phyloP scores from a whole-genome alignment of 1,140 invertebrate genomes.

The Caenorhabditis remanei region DNA sequence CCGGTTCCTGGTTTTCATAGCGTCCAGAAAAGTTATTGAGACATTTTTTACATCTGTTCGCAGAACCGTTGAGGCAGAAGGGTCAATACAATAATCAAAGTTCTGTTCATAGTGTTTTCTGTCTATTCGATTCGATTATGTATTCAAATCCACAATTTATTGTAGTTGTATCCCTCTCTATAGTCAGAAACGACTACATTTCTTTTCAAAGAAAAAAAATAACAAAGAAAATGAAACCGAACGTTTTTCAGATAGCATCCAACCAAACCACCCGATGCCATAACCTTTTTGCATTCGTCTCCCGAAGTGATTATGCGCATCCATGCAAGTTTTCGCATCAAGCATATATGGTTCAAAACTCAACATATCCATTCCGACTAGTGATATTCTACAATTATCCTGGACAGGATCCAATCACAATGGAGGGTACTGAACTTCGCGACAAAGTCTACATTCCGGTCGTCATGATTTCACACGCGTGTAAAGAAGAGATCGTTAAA shows the following conservation, averaged over 20 bases:
- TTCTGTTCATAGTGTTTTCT: too few species aligned
- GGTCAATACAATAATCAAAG: not conserved
- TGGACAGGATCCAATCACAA: slow-evolving; percentile 14
- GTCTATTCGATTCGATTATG: too few species aligned
- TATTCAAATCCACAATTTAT: too few species aligned
- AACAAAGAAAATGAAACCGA: too few species aligned
- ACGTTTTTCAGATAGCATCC: not conserved
- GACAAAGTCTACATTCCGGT: slow-evolving; percentile 72
- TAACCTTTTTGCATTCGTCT: slow-evolving; percentile 18
- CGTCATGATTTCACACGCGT: slow-evolving; percentile 75
- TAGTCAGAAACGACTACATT: too few species aligned
- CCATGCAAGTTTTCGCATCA: slow-evolving; percentile 47
- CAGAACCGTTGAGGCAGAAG: not conserved
- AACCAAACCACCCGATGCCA: not conserved
- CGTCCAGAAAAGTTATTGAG: not conserved
- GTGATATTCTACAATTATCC: slow-evolving; percentile 44
- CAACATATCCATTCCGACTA: slow-evolving; percentile 46
- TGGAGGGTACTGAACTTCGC: slow-evolving; percentile 24
- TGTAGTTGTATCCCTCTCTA: too few species aligned
- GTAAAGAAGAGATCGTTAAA: slow-evolving; percentile 70
- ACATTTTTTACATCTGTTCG: slow-evolving; percentile 15
- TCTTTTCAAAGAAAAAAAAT: too few species aligned
- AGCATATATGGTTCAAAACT: slow-evolving; percentile 45
- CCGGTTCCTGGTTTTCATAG: not conserved
- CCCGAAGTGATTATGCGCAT: slow-evolving; percentile 1